phyloP scores from a whole-genome alignment of 2,797 vertebrate species.

The Alcedo atthis region DNA sequence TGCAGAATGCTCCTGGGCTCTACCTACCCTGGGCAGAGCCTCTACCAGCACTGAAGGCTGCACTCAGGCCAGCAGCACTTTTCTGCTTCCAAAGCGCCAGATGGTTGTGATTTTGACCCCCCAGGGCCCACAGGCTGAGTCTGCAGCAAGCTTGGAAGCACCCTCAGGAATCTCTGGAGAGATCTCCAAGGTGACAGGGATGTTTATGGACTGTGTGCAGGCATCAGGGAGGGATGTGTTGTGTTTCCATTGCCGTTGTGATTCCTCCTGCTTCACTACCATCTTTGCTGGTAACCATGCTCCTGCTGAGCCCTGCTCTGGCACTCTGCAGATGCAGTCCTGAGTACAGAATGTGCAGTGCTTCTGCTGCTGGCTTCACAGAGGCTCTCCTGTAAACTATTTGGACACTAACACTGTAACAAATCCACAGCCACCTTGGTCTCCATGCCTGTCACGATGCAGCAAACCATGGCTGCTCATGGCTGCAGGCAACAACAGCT shows the following conservation, averaged over 20 bases:
- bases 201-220: slow-evolving; percentile 45
- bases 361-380: slow-evolving; percentile 32
- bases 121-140: slow-evolving; percentile 73
- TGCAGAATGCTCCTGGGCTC: neutral
- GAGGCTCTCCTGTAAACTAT: neutral
- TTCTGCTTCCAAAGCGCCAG: slow-evolving; percentile 76
- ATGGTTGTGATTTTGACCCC: slow-evolving; percentile 79
- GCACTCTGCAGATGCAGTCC: slow-evolving; percentile 33
- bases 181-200: slow-evolving; percentile 35
- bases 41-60: slow-evolving; percentile 9
- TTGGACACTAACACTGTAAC: slow-evolving; percentile 30
- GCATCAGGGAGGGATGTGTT: slow-evolving; percentile 58
- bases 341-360: slow-evolving; percentile 54
- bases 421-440: slow-evolving; percentile 40
- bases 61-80: neutral
- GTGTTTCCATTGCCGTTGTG: slow-evolving; percentile 25
- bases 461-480: slow-evolving; percentile 3
- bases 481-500: neutral
- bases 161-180: slow-evolving; percentile 71
- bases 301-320: slow-evolving; percentile 52
- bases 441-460: slow-evolving; percentile 53
- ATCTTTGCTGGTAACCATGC: slow-evolving; percentile 37
- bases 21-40: neutral
- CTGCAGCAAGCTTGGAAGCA: slow-evolving; percentile 76
- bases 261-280: slow-evolving; percentile 1